Percentiles rank a stretch among this genome's conserved stretches.
Evolutionary conservation across 2,888 invertebrate species (phyloP).

Genomic region (Cryptocephalus primarius): DNA sequence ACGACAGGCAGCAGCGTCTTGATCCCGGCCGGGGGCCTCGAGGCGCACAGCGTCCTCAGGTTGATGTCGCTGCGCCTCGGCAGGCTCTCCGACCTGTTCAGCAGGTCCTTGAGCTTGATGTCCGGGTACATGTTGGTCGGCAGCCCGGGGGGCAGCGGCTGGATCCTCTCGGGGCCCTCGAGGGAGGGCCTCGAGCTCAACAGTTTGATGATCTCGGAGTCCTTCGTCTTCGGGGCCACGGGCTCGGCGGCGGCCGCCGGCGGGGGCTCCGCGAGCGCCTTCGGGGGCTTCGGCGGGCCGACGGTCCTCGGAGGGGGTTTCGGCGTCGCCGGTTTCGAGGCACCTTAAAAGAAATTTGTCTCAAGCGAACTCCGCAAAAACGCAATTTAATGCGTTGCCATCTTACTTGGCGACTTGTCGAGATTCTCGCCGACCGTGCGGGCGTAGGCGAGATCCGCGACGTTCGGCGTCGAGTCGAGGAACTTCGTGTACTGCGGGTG

Average conservation of each 20-base stretch:
- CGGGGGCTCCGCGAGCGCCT: slow-evolving; percentile 73
- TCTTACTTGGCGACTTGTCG: slow-evolving; percentile 29
- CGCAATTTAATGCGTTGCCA: no score
- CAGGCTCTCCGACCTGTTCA: slow-evolving; percentile 29
- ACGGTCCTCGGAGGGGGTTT: slow-evolving; percentile 11
- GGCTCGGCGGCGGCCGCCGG: slow-evolving; percentile 60
- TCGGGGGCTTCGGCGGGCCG: slow-evolving; percentile 49
- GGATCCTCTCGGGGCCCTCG: slow-evolving; percentile 4
- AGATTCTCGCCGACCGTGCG: slow-evolving; percentile 56
- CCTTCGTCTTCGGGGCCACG: slow-evolving; percentile 30
- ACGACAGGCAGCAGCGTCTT: slow-evolving; percentile 41
- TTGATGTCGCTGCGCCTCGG: slow-evolving; percentile 29
- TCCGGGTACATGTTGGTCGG: slow-evolving; percentile 31
- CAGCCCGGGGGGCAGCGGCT: slow-evolving; percentile 22
- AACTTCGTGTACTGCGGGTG: slow-evolving; percentile 70
- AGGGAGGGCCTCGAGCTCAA: slow-evolving; percentile 24
- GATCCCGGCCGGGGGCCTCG: slow-evolving; percentile 38
- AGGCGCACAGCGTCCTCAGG: slow-evolving; percentile 28
- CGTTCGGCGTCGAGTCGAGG: slow-evolving; percentile 73
- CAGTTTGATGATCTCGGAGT: slow-evolving; percentile 32
- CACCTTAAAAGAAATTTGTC: not conserved
- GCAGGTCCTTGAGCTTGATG: slow-evolving; percentile 32
- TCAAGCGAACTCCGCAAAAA: no score
- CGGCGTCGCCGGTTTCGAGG: slow-evolving; percentile 11
- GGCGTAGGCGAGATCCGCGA: slow-evolving; percentile 74